A percentile compares a stretch with the other conserved stretches of the same genome.
Conservation (phyloP, 2,888 invertebrate species). For the Agrotis segetum region DNA sequence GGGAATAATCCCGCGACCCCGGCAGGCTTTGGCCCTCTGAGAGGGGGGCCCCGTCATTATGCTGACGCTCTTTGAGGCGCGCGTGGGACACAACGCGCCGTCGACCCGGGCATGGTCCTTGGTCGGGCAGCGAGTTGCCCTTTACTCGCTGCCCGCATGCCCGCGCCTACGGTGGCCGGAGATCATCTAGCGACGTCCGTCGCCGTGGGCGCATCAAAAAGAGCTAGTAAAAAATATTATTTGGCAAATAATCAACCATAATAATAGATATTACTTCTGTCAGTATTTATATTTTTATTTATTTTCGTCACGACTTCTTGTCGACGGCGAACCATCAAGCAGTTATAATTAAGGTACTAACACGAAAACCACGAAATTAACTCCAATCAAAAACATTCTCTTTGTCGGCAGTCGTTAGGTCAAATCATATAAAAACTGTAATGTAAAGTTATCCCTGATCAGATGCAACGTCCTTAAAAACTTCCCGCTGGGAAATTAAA, state of each 20-base stretch:
- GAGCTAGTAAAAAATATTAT: neutral
- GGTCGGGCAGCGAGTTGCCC: too few species aligned
- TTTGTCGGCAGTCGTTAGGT: slow-evolving; percentile 57
- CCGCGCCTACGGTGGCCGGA: too few species aligned
- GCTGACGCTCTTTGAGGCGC: too few species aligned
- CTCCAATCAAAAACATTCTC: slow-evolving; percentile 45
- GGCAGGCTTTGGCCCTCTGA: too few species aligned
- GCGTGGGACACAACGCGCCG: too few species aligned
- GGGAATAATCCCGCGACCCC: too few species aligned
- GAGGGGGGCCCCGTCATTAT: too few species aligned
- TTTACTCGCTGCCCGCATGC: too few species aligned
- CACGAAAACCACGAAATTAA: slow-evolving; percentile 49
- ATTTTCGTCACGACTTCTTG: slow-evolving; percentile 8
- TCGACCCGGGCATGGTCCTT: too few species aligned
- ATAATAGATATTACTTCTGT: neutral
- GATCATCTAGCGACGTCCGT: too few species aligned
- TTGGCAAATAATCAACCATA: neutral
- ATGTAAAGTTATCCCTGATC: slow-evolving; percentile 58
- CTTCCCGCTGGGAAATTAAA: slow-evolving; percentile 71
- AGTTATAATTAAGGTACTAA: slow-evolving; percentile 49
- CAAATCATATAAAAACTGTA: slow-evolving; percentile 65
- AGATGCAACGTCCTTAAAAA: slow-evolving; percentile 54
- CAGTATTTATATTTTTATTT: neutral
- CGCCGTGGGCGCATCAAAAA: too few species aligned
- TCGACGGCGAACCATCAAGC: slow-evolving; percentile 7